phyloP scores from a whole-genome alignment of 2,797 vertebrate genomes.

The Erithacus rubecula region DNA sequence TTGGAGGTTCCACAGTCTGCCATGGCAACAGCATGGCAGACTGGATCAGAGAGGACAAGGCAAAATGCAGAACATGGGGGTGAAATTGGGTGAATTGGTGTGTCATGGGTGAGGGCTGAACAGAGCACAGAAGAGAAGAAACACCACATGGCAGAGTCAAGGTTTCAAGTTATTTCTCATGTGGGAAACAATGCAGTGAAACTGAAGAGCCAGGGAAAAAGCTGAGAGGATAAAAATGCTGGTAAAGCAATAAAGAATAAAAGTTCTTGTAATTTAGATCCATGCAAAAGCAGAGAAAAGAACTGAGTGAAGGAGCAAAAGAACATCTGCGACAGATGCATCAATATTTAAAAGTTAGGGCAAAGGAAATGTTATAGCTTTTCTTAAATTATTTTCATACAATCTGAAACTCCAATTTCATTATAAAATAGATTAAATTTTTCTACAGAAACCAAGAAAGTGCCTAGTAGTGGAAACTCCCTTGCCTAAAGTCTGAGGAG shows the following conservation, averaged over 20 bases:
- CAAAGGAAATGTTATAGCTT: neutral
- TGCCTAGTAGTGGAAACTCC: neutral
- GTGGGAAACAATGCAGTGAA: neutral
- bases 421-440: neutral
- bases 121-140: neutral
- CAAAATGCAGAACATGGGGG: accelerated
- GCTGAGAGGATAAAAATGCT: neutral
- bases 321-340: neutral
- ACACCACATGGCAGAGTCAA: neutral
- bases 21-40: neutral
- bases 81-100: neutral
- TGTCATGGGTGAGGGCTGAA: neutral
- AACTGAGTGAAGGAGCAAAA: neutral
- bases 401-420: neutral
- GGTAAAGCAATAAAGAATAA: neutral
- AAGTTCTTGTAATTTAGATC: neutral
- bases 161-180: neutral
- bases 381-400: neutral
- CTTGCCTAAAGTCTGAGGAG: neutral
- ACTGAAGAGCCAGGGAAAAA: neutral
- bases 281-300: neutral
- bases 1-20: neutral
- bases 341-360: neutral
- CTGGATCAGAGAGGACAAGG: neutral
- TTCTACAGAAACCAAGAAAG: neutral